A percentile compares a stretch with the other conserved stretches of the same genome.
Conservation (phyloP, 2,888 invertebrate species). For the Spodoptera picta region DNA sequence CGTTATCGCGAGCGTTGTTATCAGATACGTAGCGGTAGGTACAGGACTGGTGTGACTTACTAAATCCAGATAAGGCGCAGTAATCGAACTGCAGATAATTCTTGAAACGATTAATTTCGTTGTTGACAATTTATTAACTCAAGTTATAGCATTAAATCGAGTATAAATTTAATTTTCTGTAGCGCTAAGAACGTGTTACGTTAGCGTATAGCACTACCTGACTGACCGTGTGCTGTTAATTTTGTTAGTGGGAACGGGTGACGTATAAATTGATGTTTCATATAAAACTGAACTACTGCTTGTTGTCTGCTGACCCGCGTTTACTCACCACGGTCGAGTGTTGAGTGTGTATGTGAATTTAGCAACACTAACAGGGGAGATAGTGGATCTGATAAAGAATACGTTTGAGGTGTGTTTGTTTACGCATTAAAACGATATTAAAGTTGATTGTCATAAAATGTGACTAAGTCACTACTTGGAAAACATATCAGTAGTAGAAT, state of each 20-base stretch:
- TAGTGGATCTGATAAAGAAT: slow-evolving; percentile 22
- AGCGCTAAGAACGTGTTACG: slow-evolving; percentile 9
- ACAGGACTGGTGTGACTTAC: slow-evolving; percentile 34
- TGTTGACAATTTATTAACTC: background rate
- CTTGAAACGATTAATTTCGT: slow-evolving; percentile 10
- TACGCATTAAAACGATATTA: slow-evolving; percentile 1
- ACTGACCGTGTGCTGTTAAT: slow-evolving; percentile 12
- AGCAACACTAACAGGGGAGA: slow-evolving; percentile 34
- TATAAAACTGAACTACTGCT: slow-evolving; percentile 26
- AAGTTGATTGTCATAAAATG: background rate
- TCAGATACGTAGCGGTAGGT: slow-evolving; percentile 75
- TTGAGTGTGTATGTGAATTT: slow-evolving; percentile 17
- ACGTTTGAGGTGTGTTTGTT: slow-evolving; percentile 6
- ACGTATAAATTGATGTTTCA: slow-evolving; percentile 4
- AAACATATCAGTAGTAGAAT: too few species aligned
- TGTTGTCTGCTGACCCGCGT: slow-evolving; percentile 4
- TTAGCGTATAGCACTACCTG: slow-evolving; percentile 8
- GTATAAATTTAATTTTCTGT: background rate
- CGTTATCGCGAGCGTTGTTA: slow-evolving; percentile 79
- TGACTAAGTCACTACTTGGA: background rate
- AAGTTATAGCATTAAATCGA: background rate
- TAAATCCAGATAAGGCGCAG: slow-evolving; percentile 33
- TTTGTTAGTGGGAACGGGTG: slow-evolving; percentile 1
- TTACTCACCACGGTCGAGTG: slow-evolving; percentile 11
- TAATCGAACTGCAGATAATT: slow-evolving; percentile 36